Evolutionary conservation across 2,113 vertebrate genomes (phyloP).

Genomic region (Xiphias gladius): DNA sequence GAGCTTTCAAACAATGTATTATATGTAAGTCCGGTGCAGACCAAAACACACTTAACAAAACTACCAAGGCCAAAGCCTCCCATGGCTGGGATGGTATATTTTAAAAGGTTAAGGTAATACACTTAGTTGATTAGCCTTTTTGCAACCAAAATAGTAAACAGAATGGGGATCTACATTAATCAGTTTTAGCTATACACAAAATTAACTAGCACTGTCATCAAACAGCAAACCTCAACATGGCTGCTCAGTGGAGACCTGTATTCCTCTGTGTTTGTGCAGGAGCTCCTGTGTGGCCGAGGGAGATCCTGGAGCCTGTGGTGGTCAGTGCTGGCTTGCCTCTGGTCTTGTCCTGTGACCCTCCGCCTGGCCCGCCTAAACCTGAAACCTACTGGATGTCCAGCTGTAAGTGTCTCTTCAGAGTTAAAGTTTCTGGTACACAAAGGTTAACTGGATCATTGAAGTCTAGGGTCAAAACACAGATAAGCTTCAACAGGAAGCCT

Average conservation of each 20-base stretch:
- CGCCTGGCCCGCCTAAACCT: conserved; percentile 90
- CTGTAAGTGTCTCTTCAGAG: conserved; percentile 82
- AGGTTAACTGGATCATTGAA: not conserved
- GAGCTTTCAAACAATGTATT: no score
- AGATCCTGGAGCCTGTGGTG: conserved; percentile 93
- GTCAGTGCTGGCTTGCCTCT: conserved; percentile 92
- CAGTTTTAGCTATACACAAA: not conserved
- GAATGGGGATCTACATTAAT: not conserved
- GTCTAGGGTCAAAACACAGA: not conserved
- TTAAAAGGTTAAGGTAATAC: not conserved
- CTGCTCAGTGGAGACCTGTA: not conserved
- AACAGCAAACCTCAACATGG: not conserved
- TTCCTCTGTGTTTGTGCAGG: conserved; percentile 80
- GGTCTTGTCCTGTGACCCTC: conserved; percentile 94
- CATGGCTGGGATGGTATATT: not conserved
- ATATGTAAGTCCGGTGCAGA: no score
- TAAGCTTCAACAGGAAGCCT: not conserved
- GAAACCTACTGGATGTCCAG: conserved; percentile 99
- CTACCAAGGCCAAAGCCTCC: no score
- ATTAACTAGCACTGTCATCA: not conserved
- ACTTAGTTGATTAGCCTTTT: not conserved
- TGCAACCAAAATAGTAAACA: not conserved
- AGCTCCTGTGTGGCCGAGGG: conserved; percentile 95
- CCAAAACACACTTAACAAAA: no score
- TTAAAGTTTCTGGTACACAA: not conserved